Evolutionary conservation across 2,888 invertebrate genomes (phyloP), one percentile per base, ranked within the genome.

Genomic region (Lasioglossum calceatum): DNA sequence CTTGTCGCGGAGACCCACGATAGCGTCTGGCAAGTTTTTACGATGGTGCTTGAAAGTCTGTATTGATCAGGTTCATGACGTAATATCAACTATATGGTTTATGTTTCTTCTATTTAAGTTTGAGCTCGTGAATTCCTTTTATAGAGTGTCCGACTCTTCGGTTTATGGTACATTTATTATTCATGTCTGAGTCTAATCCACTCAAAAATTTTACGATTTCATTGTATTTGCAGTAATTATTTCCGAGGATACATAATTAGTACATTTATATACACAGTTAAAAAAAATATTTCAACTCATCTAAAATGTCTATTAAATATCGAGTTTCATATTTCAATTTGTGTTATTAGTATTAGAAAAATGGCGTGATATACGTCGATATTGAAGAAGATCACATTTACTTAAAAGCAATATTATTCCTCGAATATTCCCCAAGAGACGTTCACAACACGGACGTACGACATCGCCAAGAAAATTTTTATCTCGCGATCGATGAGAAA

Each of bases 401-500:
- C 4, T 16, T 39, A 19, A 39, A 70, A 23, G 39, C 19, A 2
- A 5, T 47, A 19, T 32, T 73, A 50, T 47, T 23, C 4, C 5
- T 10, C 4, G 32, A 27, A 50, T 27, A 61, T 77, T 77, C 42
- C 64, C n/a, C 32, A 16, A 19, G 73, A n/a, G 79, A 44, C 47
- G 19, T n/a, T 32, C 10, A n/a, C 39, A n/a, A 42, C 5, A 0
- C 12, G n/a, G n/a, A 19, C 4, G 19, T n/a, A 4, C 23, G 23
- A 39, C 47, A 32, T 27, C 64, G 42, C 23, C 67, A 77, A 61
- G 36, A 14, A 64, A 73, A 72, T 71, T 81, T 70, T 71, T 78
- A 61, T 23, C 47, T 3, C 5, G 23, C 23, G 36, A 50, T 79
- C 27, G 27, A 72, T 32, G 44, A 39, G 44, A 39, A 19, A 50